A percentile compares a stretch with the other conserved stretches of the same genome.
These are phyloP conservation scores for Craterocephalus amniculus DNA, from an alignment of 2,797 vertebrate species.

Conservation along the genomic window DNA sequence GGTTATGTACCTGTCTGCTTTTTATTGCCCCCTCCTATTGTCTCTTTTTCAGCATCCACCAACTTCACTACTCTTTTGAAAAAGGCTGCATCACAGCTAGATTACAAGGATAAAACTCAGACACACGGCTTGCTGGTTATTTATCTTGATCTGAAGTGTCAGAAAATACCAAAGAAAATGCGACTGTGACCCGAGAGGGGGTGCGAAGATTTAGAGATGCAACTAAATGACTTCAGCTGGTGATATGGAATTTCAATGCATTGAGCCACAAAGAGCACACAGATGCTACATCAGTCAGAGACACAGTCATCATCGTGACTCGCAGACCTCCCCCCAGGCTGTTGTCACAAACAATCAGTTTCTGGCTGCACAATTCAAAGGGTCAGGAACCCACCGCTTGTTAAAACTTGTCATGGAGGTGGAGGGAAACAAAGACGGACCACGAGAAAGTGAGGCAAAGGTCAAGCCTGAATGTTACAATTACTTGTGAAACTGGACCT, in stretches of 20 bases:
- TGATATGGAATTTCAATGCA: slow-evolving; percentile 15
- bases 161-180: slow-evolving; percentile 27
- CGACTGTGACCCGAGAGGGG: slow-evolving; percentile 2
- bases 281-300: slow-evolving; percentile 47
- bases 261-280: neutral
- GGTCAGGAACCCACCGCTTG: slow-evolving; percentile 52
- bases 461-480: slow-evolving; percentile 62
- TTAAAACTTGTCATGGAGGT: slow-evolving; percentile 59
- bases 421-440: slow-evolving; percentile 37
- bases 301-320: slow-evolving; percentile 40
- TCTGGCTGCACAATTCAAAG: slow-evolving; percentile 53
- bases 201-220: slow-evolving; percentile 24
- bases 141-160: slow-evolving; percentile 27
- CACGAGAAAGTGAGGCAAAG: slow-evolving; percentile 54
- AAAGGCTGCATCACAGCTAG: slow-evolving; percentile 32
- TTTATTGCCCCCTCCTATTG: slow-evolving; percentile 37
- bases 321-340: slow-evolving; percentile 49
- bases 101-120: slow-evolving; percentile 23
- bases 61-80: slow-evolving; percentile 24
- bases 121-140: slow-evolving; percentile 19
- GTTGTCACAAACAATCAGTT: slow-evolving; percentile 62
- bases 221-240: slow-evolving; percentile 1
- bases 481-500: slow-evolving; percentile 53
- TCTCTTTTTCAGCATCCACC: slow-evolving; percentile 27
- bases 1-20: slow-evolving; percentile 64